Evolutionary conservation across 2,797 vertebrate genomes (phyloP), one percentile per base, ranked within the genome.

Genomic region (Australoheros facetus): DNA sequence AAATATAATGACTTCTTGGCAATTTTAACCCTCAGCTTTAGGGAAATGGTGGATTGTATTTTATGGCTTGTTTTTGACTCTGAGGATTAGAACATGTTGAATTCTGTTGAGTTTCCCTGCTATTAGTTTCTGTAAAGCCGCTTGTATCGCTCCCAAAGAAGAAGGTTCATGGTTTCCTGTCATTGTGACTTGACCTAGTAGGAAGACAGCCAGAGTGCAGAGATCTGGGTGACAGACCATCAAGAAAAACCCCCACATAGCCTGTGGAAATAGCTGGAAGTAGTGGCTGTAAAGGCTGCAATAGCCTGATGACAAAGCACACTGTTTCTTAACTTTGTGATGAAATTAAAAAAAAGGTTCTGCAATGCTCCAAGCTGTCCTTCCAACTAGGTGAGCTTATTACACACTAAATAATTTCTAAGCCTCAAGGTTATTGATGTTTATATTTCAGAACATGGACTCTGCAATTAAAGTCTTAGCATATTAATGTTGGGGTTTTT

Each of bases 251-350:
- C 58, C 23, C 19, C 81, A 84, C 74, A 56, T 21, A 37, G 75
- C 19, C 73, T 93, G 82, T 91, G 71, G 90, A 92, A 93, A 92
- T 83, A 80, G 26, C 73, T 90, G 87, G 85, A 89, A 85, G 72
- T 19, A 30, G 51, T 16, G n/a, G 55, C 39, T 62, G 71, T 45
- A 70, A 75, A 81, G 73, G 66, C 81, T 78, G 66, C 71, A 71
- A 74, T 73, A 71, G 51, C 66, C 74, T 58, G 16, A 86, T 87
- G 84, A 81, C 75, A 78, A 79, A 84, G 37, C 70, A 60, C 71
- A 42, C 77, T 42, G 73, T 92, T 94, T 91, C 89, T 59, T 86
- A 82, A 94, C 78, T 78, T 53, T 71, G 48, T 88, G 70, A 83
- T 91, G 82, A 85, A 91, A 86, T 72, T 74, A 60, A 48, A 73